Evolutionary conservation across 2,888 invertebrate species (phyloP), one percentile per base, ranked within the genome.

Genomic region (Epinotia bilunana): DNA sequence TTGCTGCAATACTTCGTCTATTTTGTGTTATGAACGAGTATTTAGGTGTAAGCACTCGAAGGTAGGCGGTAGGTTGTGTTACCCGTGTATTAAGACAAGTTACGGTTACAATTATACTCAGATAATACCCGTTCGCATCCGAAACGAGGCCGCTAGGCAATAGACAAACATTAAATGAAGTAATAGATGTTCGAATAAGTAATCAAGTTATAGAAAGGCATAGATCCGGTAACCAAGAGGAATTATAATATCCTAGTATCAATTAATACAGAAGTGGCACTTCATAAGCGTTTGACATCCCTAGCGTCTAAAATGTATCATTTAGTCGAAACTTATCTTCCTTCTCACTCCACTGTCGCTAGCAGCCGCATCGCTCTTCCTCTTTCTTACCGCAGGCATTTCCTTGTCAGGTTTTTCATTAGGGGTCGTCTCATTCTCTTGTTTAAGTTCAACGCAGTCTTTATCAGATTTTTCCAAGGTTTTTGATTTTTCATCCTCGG

Each of bases 361-460:
- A 0, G 78, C 74, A 20, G 61, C 58, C 46, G 58, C 67, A 55
- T 80, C 82, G 12, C 79, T 83, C 76, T 78, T 85, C 69, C 83
- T 84, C 77, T 86, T 88, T 57, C 86, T 83, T 3, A 85, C 33
- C 12, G 79, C 49, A 2, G 84, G 81, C 7, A 65, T 73, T 43
- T 65, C 71, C 39, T 79, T 79, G 12, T 79, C 84, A 49, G 81
- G 80, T 61, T 80, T 84, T n/a, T 78, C 81, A 49, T 81, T 83
- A 0, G 90, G 89, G 0, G 90, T 89, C 7, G 78, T 80, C 78
- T 91, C 86, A 68, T 90, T 89, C 53, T 83, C 81, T 3, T 76
- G 71, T 73, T 86, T 83, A 74, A 82, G 80, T 1, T 77, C 78
- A 3, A 82, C 53, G 13, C 78, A 77, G 62, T 80, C 79, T 18